Evolutionary conservation across 1,140 invertebrate species (phyloP), one percentile per base, ranked within the genome.

Genomic region (Drosophila saltans): DNA sequence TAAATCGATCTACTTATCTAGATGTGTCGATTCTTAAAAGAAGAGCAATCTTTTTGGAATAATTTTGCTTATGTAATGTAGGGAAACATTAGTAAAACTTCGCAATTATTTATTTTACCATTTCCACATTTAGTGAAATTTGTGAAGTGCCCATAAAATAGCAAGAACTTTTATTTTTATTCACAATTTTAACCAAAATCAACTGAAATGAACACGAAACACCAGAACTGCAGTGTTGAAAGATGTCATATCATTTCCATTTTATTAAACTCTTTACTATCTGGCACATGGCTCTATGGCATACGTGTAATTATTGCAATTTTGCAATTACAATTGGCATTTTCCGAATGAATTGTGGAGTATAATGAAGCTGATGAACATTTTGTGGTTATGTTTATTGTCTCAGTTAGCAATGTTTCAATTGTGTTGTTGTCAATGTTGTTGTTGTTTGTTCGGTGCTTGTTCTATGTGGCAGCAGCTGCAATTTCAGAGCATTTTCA

Each of bases 321-420:
- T 33, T 28, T 11, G 26, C 11, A 59, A 74, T 41, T 69, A 9
- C 60, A 64, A 69, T 60, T 40, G 43, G 30, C 62, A 78, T 64
- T 68, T 81, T 77, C 8, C 43, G 7, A 72, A 55, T 63, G 74
- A 76, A 70, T 62, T 73, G 77, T 73, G 69, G 70, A 88, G 80
- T 83, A 71, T 88, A 88, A 86, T 86, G 69, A 69, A 82, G 79
- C 83, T 74, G 72, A 55, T 82, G 60, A 88, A 80, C 76, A 79
- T 80, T 86, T 75, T 88, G 83, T 28, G 84, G 83, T 78, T 61
- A 55, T 83, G 83, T 75, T 78, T 71, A 82, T 82, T 82, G 68
- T 81, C 67, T 78, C 61, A 69, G 66, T 30, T 6, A 56, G 62
- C 71, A 77, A 66, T 39, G 59, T 45, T 64, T 21, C 16, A 28